Evolutionary conservation across 2,113 vertebrate species (phyloP), one percentile per base, ranked within the genome.

Genomic region (Scalopus aquaticus): DNA sequence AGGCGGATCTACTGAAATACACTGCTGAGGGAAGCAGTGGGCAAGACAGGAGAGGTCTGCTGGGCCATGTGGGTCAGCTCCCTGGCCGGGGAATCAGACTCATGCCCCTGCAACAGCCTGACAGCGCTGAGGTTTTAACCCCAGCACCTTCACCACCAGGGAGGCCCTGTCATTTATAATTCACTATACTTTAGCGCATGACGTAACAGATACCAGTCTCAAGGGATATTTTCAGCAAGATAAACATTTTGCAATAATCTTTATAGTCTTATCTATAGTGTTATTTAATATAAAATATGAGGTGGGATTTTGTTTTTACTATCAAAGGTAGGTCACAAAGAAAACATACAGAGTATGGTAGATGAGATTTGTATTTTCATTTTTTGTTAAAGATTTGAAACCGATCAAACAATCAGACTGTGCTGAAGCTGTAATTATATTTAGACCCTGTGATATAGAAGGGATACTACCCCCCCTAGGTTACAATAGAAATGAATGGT

Each of bases 231-330:
- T 76, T 91, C 11, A 80, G 46, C 28, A 93, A 77, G 76, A 44
- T 81, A 60, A 86, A 80, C 77, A 70, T 79, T 93, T 92, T 65
- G 39, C 76, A 26, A 22, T 80, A 72, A 74, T 70, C 37, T 74
- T 93, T 87, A 69, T 26, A 32, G 90, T 4, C 10, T 76, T 32
- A 20, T 42, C 28, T n/a, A n/a, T n/a, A 58, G 15, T 83, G 92
- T 73, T 89, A 85, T 30, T 93, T 85, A 90, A 51, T 80, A 35
- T 9, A 74, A 74, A 86, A 80, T 73, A 74, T 62, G 7, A 80
- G 49, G 3, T 35, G 76, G 7, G 17, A 44, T 84, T 95, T 73
- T 81, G 60, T 67, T 92, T 72, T 73, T 42, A 49, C 51, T 35
- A 60, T 60, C 69, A 81, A 28, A 39, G 70, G 39, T 16, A 22